Conservation (phyloP, 2,888 invertebrate genomes). For the Sepiola atlantica region DNA sequence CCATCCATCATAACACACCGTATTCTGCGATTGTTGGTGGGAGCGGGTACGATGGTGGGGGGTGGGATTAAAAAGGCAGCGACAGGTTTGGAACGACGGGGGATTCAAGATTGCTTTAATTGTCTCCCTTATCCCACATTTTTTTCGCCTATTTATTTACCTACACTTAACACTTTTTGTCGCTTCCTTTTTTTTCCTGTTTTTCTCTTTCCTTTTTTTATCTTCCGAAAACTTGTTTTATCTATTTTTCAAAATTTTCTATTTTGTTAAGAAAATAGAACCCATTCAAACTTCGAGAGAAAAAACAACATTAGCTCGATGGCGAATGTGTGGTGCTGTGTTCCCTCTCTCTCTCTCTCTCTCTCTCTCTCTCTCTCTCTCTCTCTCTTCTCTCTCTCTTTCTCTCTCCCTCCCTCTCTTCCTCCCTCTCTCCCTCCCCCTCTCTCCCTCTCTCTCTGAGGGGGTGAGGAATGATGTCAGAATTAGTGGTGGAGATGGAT, state of each 20-base stretch:
- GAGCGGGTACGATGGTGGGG: too few species aligned
- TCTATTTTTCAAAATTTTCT: not conserved
- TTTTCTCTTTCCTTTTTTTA: not conserved
- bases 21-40: not conserved
- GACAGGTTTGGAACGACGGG: not conserved
- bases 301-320: not conserved
- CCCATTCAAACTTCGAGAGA: not conserved
- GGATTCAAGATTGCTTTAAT: slow-evolving; percentile 15
- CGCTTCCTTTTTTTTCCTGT: not conserved
- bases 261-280: not conserved
- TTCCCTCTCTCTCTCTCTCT: too few species aligned
- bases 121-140: not conserved
- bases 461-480: not conserved
- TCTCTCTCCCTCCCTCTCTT: too few species aligned
- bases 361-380: too few species aligned
- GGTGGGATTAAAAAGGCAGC: too few species aligned
- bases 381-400: too few species aligned
- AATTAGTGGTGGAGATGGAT: not conserved
- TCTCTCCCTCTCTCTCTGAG: not conserved
- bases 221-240: not conserved
- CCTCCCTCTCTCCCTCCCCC: too few species aligned
- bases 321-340: too few species aligned
- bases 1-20: not conserved
- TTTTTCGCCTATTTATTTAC: slow-evolving; percentile 32
- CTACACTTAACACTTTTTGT: not conserved